Percentiles rank a stretch among this genome's conserved stretches.
Evolutionary conservation across 30 jellyfish, hydroid and myxozoan species (phyloP).

Genomic region (Turritopsis dohrnii): DNA sequence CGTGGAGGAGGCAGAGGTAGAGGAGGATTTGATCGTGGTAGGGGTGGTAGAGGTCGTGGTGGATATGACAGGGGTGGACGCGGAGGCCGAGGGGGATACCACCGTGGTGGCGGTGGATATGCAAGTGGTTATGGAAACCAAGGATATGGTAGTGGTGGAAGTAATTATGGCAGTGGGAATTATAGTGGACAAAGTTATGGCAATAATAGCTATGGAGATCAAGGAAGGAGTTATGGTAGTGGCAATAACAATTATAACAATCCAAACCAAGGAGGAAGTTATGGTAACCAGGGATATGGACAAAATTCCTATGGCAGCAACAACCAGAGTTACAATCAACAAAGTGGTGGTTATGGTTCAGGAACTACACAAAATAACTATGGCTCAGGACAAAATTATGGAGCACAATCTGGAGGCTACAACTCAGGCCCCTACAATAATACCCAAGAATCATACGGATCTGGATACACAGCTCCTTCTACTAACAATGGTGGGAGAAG

Average conservation of each 20-base stretch:
- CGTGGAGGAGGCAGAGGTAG: constrained; percentile 73
- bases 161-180: constrained; percentile 18
- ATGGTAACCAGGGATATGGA: constrained; percentile 8
- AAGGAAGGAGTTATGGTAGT: constrained; percentile 73
- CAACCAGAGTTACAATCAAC: constrained; percentile 7
- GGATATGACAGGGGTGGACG: constrained; percentile 67
- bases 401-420: neutral
- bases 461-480: neutral
- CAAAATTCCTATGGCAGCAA: constrained; percentile 26
- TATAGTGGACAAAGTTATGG: constrained; percentile 56
- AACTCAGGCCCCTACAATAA: neutral
- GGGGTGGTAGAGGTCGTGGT: constrained; percentile 76
- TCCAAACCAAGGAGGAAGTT: constrained; percentile 17
- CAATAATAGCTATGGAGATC: constrained; percentile 45
- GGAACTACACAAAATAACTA: constrained; percentile 3
- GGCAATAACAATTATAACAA: constrained; percentile 19
- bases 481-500: neutral
- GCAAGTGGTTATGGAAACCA: constrained; percentile 34
- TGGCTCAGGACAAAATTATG: constrained; percentile 4
- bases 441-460: neutral
- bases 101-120: constrained; percentile 64
- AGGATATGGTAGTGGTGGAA: constrained; percentile 32
- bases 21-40: constrained; percentile 67
- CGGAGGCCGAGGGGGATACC: constrained; percentile 56
- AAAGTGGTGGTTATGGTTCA: constrained; percentile 27